Conservation (phyloP, 2,797 vertebrate genomes). For the Acipenser transmontanus region DNA sequence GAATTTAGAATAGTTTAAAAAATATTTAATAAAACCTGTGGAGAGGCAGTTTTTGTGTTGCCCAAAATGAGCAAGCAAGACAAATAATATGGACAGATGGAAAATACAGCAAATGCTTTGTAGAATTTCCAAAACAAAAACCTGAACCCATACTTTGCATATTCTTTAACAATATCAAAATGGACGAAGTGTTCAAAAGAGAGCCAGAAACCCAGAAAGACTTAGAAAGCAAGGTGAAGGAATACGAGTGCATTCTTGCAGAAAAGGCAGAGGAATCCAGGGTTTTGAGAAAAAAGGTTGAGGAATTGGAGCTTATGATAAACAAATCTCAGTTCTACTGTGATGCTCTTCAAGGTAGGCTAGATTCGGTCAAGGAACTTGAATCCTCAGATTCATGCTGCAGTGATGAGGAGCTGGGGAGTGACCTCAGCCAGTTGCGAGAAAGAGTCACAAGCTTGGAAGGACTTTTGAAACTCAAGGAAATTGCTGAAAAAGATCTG, state of each 20-base stretch:
- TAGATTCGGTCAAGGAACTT: slow-evolving; percentile 5
- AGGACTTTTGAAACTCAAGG: slow-evolving; percentile 20
- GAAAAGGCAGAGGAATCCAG: neutral
- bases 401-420: slow-evolving; percentile 11
- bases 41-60: no score
- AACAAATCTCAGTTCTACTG: slow-evolving; percentile 4
- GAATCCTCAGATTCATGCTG: slow-evolving; percentile 3
- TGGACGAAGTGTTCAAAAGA: neutral
- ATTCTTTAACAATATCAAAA: neutral
- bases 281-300: slow-evolving; percentile 3
- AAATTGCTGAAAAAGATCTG: slow-evolving; percentile 18
- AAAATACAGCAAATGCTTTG: no score
- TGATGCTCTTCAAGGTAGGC: slow-evolving; percentile 9
- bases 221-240: slow-evolving; percentile 9
- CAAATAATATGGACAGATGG: no score
- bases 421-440: neutral
- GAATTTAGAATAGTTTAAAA: no score
- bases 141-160: no score
- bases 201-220: slow-evolving; percentile 1
- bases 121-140: no score
- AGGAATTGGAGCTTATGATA: neutral
- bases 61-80: no score
- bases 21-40: no score
- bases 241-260: neutral
- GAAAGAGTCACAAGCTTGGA: neutral